phyloP scores from a whole-genome alignment of 2,797 vertebrate genomes.

The Menidia menidia region DNA sequence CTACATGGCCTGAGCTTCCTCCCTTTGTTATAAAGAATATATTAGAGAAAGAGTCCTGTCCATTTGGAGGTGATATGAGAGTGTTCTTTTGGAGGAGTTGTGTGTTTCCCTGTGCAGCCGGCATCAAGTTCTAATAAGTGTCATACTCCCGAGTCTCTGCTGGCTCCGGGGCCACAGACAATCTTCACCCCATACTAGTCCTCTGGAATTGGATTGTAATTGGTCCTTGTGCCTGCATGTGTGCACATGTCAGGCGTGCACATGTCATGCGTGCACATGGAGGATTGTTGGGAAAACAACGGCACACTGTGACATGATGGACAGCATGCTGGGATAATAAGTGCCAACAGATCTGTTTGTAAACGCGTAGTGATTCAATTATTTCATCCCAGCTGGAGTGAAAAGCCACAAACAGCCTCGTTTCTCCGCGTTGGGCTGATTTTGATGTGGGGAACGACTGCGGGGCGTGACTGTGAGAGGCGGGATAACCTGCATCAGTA shows the following conservation, averaged over 20 bases:
- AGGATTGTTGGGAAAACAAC: conserved; percentile 6
- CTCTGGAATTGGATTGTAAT: conserved; percentile 52
- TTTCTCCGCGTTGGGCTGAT: conserved; percentile 43
- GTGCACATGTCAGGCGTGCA: conserved; percentile 27
- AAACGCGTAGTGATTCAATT: conserved; percentile 59
- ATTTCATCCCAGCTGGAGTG: conserved; percentile 55
- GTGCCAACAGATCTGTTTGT: conserved; percentile 46
- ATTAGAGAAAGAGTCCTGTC: conserved; percentile 6
- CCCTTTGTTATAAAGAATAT: conserved; percentile 4
- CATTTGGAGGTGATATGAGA: conserved; percentile 26
- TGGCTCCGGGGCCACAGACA: conserved; percentile 36
- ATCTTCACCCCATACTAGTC: conserved; percentile 36
- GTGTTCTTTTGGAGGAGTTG: conserved; percentile 12
- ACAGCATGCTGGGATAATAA: conserved; percentile 51
- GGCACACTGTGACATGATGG: conserved; percentile 30
- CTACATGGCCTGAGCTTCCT: neutral
- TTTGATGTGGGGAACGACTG: conserved; percentile 33
- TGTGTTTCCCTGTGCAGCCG: conserved; percentile 9
- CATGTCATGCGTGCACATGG: conserved; percentile 5
- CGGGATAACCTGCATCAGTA: conserved; percentile 57
- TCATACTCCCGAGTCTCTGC: conserved; percentile 33
- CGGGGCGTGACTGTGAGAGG: conserved; percentile 54
- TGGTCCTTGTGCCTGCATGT: conserved; percentile 39
- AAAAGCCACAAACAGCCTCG: conserved; percentile 39
- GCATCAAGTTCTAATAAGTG: conserved; percentile 42